These are phyloP conservation scores for Acrobeloides nanus DNA, from an alignment of 2,888 invertebrate genomes.

Conservation along the genomic window DNA sequence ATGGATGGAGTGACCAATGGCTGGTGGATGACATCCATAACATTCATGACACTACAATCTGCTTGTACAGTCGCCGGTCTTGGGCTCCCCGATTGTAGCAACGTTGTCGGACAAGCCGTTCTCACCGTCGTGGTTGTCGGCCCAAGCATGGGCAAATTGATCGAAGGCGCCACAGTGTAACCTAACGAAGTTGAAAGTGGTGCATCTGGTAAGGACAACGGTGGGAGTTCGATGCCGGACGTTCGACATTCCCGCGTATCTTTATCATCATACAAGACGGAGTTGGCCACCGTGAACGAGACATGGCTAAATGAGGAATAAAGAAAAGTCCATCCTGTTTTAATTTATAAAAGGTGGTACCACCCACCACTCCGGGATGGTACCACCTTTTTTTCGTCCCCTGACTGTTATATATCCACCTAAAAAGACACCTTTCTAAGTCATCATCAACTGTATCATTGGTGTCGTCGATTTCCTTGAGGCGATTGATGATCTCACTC, in stretches of 20 bases:
- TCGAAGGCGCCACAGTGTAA: conserved; percentile 4
- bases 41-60: conserved; percentile 36
- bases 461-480: too few species aligned
- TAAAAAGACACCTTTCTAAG: too few species aligned
- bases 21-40: conserved; percentile 29
- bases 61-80: conserved; percentile 37
- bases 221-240: conserved; percentile 33
- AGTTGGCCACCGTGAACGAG: conserved; percentile 45
- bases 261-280: conserved; percentile 34
- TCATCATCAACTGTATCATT: too few species aligned
- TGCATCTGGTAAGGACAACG: conserved; percentile 7
- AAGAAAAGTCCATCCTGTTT: too few species aligned
- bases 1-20: conserved; percentile 26
- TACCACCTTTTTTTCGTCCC: too few species aligned
- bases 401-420: too few species aligned
- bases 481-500: conserved; percentile 35
- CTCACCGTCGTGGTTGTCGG: conserved; percentile 10
- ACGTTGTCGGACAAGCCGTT: conserved; percentile 21
- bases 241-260: conserved; percentile 15
- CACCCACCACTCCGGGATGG: too few species aligned
- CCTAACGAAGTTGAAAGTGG: not conserved
- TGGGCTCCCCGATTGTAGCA: conserved; percentile 12
- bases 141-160: not conserved
- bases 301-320: conserved; percentile 46
- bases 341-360: too few species aligned